Conservation (phyloP, 2,797 vertebrate genomes). For the Sebastes umbrosus region DNA sequence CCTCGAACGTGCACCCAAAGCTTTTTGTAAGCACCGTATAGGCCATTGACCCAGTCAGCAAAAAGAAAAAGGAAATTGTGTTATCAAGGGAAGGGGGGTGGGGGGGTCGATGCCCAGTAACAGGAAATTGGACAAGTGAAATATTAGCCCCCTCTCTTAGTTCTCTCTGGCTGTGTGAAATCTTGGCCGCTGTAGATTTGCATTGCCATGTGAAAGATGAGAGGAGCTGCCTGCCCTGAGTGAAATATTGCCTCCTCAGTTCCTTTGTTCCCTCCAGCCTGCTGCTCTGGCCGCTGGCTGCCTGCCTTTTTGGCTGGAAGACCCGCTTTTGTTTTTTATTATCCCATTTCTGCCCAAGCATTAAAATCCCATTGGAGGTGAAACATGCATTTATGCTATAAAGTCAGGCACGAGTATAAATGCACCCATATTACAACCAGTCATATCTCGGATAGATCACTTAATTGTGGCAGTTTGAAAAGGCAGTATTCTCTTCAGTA, state of each 20-base stretch:
- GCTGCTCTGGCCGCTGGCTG: constrained; percentile 37
- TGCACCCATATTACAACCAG: background rate
- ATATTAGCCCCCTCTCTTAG: background rate
- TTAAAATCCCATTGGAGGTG: constrained; percentile 18
- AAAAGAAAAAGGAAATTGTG: constrained; percentile 1
- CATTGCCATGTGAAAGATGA: constrained; percentile 64
- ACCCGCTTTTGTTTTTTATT: constrained; percentile 36
- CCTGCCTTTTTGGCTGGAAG: constrained; percentile 36
- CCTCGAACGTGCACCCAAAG: background rate
- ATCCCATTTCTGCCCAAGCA: constrained; percentile 3
- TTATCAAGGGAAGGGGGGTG: background rate
- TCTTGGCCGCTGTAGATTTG: constrained; percentile 40
- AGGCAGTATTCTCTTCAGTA: background rate
- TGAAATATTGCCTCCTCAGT: constrained; percentile 54
- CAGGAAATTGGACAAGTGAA: constrained; percentile 34
- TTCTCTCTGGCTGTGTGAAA: constrained; percentile 26
- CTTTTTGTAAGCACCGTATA: background rate
- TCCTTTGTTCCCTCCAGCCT: constrained; percentile 67
- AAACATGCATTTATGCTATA: background rate
- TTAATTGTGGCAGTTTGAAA: background rate
- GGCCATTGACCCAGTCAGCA: background rate
- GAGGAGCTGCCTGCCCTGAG: constrained; percentile 46
- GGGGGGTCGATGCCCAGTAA: background rate
- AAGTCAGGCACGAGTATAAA: background rate
- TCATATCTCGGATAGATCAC: background rate